Evolutionary conservation across 2,113 vertebrate genomes (phyloP).

Genomic region (Charina bottae): DNA sequence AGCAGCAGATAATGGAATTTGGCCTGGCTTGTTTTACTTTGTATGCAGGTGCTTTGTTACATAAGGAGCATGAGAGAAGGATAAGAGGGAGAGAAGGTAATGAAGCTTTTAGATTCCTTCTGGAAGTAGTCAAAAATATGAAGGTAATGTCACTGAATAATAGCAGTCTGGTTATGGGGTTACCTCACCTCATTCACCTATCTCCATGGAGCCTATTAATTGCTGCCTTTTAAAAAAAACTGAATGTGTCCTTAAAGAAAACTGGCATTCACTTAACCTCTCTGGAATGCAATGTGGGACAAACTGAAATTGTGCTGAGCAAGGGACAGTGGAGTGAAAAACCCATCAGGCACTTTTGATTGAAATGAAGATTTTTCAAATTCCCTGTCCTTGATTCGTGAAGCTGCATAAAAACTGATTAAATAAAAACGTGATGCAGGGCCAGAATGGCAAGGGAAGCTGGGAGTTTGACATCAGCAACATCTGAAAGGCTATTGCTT

Average conservation of each 20-base stretch:
- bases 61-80: not conserved
- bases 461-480: not conserved
- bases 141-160: slow-evolving; percentile 11
- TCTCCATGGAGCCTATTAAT: not conserved
- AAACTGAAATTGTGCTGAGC: slow-evolving; percentile 28
- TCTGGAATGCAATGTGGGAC: slow-evolving; percentile 44
- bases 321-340: slow-evolving; percentile 25
- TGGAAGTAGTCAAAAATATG: not conserved
- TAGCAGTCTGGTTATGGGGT: not conserved
- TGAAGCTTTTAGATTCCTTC: slow-evolving; percentile 9
- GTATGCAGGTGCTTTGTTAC: slow-evolving; percentile 19
- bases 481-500: not conserved
- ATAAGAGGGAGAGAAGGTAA: not conserved
- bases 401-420: not conserved
- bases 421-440: not conserved
- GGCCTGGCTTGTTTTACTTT: slow-evolving; percentile 2
- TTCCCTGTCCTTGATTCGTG: not conserved
- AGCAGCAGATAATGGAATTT: slow-evolving; percentile 11
- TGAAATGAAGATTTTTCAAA: slow-evolving; percentile 27
- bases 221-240: slow-evolving; percentile 32
- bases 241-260: slow-evolving; percentile 43
- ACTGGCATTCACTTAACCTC: slow-evolving; percentile 57
- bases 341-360: slow-evolving; percentile 12
- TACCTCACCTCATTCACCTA: not conserved
- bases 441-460: not conserved